Percentiles rank a stretch among this genome's conserved stretches.
These are phyloP conservation scores for Aphidius ervi DNA, from an alignment of 1,140 invertebrate species.

Conservation along the genomic window DNA sequence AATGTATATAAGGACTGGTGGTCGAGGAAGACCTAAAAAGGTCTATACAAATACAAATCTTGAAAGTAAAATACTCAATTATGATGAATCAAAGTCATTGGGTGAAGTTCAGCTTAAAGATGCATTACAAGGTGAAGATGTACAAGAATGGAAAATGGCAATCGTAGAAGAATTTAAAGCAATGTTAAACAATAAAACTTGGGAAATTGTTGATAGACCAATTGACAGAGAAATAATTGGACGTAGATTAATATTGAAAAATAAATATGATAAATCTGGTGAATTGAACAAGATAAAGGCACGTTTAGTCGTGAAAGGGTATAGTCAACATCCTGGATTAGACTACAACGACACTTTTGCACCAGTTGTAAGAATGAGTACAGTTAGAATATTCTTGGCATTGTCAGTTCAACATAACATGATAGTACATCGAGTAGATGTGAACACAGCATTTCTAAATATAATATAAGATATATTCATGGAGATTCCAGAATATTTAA, in stretches of 20 bases:
- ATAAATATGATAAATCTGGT: slow-evolving; percentile 31
- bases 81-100: not conserved
- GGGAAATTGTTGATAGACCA: slow-evolving; percentile 9
- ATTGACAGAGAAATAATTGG: slow-evolving; percentile 25
- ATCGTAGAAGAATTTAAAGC: slow-evolving; percentile 12
- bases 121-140: slow-evolving; percentile 1
- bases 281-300: slow-evolving; percentile 35
- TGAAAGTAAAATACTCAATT: not conserved
- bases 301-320: slow-evolving; percentile 43
- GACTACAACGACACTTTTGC: slow-evolving; percentile 44
- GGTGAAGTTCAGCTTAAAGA: not conserved
- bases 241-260: slow-evolving; percentile 42
- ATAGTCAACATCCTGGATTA: slow-evolving; percentile 36
- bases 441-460: slow-evolving; percentile 49
- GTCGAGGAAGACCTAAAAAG: slow-evolving; percentile 6
- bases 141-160: not conserved
- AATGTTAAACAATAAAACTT: not conserved
- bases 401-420: slow-evolving; percentile 30
- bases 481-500: slow-evolving; percentile 36
- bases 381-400: slow-evolving; percentile 41
- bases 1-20: not conserved
- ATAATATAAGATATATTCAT: slow-evolving; percentile 48
- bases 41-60: not conserved
- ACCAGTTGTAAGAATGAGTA: slow-evolving; percentile 32
- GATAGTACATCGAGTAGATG: slow-evolving; percentile 35